Evolutionary conservation across 2,113 vertebrate species (phyloP), one percentile per base, ranked within the genome.

Genomic region (Trematomus loennbergii): DNA sequence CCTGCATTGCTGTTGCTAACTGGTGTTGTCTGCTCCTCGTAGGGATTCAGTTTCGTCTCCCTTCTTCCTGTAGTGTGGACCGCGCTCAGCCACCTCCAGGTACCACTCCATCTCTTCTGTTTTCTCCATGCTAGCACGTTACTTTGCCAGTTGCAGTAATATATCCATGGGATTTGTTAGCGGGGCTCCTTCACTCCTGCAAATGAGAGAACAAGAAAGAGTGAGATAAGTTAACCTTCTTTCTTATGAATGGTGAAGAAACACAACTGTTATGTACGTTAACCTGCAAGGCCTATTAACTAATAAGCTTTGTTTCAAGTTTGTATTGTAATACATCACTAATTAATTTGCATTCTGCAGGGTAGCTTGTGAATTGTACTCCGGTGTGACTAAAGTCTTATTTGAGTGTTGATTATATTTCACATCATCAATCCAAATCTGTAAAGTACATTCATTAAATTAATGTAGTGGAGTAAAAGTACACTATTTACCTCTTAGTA

Each of bases 11-110:
- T 53, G 36, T 67, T 59, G 66, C 79, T 95, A 93, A 95, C 87
- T 68, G 61, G 2, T 77, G 72, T 57, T 49, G 73, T 89, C 90
- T 93, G 75, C 88, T 93, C 79, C 84, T 94, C 93, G 65, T 92
- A 96, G 95, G 95, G 90, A 96, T 96, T 94, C 95, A 96, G 92
- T 96, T 96, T 90, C 95, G 95, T 86, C 94, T 96, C 85, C 95
- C 95, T 76, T 92, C 95, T 89, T 91, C 94, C 73, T 96, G 95
- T 91, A 92, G 91, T 46, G 94, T 91, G 85, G 95, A 96, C 85
- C 94, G 94, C 45, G 91, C 93, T 83, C 94, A 95, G 29, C 91
- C 93, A 57, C 91, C 92, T 80, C 91, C 94, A 95, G 95, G 95
- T 95, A 95, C 76, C 70, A 15, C 33, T 29, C 59, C 64, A 83